Base-by-base conservation (phyloP, 2,888 invertebrate species). In the Plebejus argus region DNA sequence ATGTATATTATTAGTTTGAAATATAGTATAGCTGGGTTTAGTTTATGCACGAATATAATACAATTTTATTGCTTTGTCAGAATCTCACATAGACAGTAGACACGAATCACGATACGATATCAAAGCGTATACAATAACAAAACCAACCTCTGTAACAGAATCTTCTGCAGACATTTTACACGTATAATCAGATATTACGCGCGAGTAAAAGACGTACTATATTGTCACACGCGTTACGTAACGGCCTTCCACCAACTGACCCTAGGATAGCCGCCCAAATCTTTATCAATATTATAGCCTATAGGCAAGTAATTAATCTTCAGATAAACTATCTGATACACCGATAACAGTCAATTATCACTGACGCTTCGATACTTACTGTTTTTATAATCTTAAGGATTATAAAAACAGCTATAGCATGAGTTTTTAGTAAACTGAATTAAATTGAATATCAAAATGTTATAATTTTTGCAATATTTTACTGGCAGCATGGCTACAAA, bases 221-320 rank as follows among this genome's bases (percentile, higher is more conserved):
- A 33, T 66, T 33, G 66, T 66, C 33, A 33, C 66, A 66, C 66
- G 66, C 28, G 20, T 33, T 5, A 5, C 12, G 23, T 61, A 61
- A 28, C 66, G 28, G 66, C 33, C 66, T 28, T 66, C 6, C 66
- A 66, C 28, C 15, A 7, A 28, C 66, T 66, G 66, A 33, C 66
- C 18, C 66, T 7, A 66, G 66, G 66, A 66, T 33, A 28, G 15
- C 28, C 28, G 28, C 66, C 66, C 66, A 33, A 66, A 66, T 66
- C 28, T 66, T 66, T 66, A 66, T 66, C 66, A 28, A 66, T 28
- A 66, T 66, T 28, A 23, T 61, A 66, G 61, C 10, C 61, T 28
- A 23, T 61, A 66, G 61, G 23, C 61, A 66, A 66, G 66, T 33
- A 66, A 15, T 66, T 66, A 66, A 66, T 66, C 66, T 66, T 66